Base-by-base conservation (phyloP, 2,888 invertebrate genomes). In the Pherbina coryleti region DNA sequence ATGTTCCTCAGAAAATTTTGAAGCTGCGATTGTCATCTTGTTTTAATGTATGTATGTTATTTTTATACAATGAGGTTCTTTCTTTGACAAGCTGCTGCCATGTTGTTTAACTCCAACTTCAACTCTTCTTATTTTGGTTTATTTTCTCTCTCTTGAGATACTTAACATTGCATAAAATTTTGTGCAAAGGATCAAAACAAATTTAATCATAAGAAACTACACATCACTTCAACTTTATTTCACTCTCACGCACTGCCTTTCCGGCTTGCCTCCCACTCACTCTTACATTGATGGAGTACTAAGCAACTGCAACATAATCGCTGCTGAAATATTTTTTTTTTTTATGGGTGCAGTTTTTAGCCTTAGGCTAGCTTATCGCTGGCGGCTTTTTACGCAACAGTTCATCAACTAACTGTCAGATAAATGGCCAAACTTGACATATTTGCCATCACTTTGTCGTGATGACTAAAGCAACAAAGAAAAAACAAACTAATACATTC, bases 401-500 rank as follows among this genome's bases (percentile, higher is more conserved):
- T 75, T 75, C 67, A 67, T 53, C 71, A 77, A 72, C 53, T 55
- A 73, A 49, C 49, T 51, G 73, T 73, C 73, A 66, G 75, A 75
- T 75, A 75, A 75, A 77, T 14, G 37, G n/a, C 71, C 53, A 34
- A 55, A 37, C 31, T 71, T 77, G 75, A 77, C 78, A 69, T 80
- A 78, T 80, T 76, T 70, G 60, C 76, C 72, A 70, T 74, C 70
- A 70, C 17, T 49, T 73, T 73, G 53, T 67, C 51, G 49, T 31
- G 60, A 34, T 31, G 60, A 34, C 76, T 62, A 25, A 60, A 57
- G 5, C 69, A 44, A 71, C 25, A 73, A 76, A 73, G 49, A 60
- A 60, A 49, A 19, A 66, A 34, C 57, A 77, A 67, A 73, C 53
- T n/a, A 69, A 66, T 7, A 64, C 14, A 49, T 72, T 53, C 53